phyloP scores from a whole-genome alignment of 2,113 vertebrate genomes.

The Corythornis madagascariensis region DNA sequence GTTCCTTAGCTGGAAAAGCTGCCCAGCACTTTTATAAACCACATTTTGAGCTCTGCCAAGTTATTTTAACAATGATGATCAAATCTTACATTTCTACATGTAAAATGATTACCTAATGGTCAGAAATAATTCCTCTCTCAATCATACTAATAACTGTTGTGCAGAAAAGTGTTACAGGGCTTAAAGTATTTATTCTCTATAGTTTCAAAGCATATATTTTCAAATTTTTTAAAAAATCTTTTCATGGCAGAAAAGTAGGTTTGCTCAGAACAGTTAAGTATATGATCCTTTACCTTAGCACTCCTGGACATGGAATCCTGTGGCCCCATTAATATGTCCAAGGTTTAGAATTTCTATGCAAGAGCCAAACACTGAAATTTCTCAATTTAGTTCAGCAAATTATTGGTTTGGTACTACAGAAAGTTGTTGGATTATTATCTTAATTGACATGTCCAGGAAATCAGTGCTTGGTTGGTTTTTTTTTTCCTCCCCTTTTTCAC shows the following conservation, averaged over 20 bases:
- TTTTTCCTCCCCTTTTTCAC: no score
- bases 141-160: neutral
- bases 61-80: neutral
- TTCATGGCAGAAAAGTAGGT: neutral
- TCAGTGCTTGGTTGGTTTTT: fast-evolving
- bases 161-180: neutral
- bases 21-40: neutral
- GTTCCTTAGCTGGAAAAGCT: neutral
- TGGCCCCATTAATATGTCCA: neutral
- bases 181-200: neutral
- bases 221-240: neutral
- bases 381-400: neutral
- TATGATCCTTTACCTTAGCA: neutral
- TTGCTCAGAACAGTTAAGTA: neutral
- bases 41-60: neutral
- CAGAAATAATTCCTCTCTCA: neutral
- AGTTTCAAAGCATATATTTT: neutral
- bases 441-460: neutral
- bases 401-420: neutral
- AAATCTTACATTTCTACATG: neutral
- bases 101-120: neutral
- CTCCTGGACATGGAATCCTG: neutral
- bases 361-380: neutral
- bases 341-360: neutral
- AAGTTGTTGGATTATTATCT: neutral